Evolutionary conservation across 2,113 vertebrate species (phyloP).

Genomic region (Craseonycteris thonglongyai): DNA sequence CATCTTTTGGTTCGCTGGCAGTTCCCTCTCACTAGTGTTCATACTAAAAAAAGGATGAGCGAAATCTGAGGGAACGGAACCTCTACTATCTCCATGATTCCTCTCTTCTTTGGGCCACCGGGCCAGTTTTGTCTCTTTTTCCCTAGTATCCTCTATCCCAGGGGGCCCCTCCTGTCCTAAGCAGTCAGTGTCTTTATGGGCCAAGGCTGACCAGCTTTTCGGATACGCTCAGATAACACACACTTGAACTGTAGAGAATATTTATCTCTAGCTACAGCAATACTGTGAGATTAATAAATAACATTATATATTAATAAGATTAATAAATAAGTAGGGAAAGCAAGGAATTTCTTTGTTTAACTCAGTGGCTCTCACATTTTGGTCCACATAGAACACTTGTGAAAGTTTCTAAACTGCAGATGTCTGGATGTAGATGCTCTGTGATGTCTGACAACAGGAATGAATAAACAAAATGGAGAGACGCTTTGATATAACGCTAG

Average conservation of each 20-base stretch:
- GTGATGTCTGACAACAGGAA: not conserved
- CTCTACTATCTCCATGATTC: rapidly evolving
- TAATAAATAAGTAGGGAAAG: not conserved
- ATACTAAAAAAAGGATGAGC: not conserved
- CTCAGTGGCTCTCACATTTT: not conserved
- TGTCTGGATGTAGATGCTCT: too few relatives aligned
- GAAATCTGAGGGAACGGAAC: not conserved
- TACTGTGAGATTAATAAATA: not conserved
- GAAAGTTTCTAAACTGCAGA: too few relatives aligned
- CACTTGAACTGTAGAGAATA: not conserved
- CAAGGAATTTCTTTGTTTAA: not conserved
- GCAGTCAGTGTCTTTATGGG: not conserved
- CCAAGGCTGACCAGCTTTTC: not conserved
- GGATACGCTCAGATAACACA: not conserved
- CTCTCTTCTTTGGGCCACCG: not conserved
- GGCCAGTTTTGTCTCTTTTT: not conserved
- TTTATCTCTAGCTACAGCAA: not conserved
- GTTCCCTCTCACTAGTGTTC: not conserved
- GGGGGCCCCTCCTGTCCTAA: too few relatives aligned
- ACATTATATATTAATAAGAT: not conserved
- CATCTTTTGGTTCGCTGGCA: not conserved
- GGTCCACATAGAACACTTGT: not conserved
- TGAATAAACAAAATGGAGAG: not conserved
- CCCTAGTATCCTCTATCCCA: not conserved
- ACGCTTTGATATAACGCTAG: not conserved